Base-by-base conservation (phyloP, 1,140 invertebrate genomes). In the Drosophila sp. region DNA sequence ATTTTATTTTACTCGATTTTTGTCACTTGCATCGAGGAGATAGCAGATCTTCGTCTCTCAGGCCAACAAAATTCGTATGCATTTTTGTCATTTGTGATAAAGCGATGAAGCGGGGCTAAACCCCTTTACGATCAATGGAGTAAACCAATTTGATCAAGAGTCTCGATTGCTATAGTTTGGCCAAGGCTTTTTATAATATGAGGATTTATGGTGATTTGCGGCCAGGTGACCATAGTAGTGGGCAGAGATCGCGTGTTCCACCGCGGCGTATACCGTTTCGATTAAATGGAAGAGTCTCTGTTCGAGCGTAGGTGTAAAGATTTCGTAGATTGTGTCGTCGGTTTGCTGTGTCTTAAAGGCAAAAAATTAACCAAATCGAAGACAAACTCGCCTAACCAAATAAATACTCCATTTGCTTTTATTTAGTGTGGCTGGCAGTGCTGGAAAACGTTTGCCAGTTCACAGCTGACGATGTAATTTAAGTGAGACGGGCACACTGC, bases 21-120 rank as follows among this genome's bases (percentile, higher is more conserved):
- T 81, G 85, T 89, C 85, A 89, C 85, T 89, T 89, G 72, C 78
- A 79, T 61, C 74, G 61, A 76, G 41, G 70, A 57, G 40, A 54
- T 68, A 38, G 61, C 60, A 38, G 41, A 38, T 8, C 23, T 50
- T 50, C 44, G 23, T 47, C 44, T 50, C 23, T 50, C 44, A 27
- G 44, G 44, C 44, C 23, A 27, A 50, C 7, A 50, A 50, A 68
- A 66, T 65, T 38, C 25, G 40, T 62, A 62, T 33, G 61, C 76
- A 79, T 79, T 64, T 72, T 79, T 65, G 40, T 68, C 71, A 67
- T 35, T 65, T 56, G 40, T 27, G 4, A 23, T 25, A 25, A 38
- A 38, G 10, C 23, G 44, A 10, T 50, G 17, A 3, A 17, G 17
- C 17, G 17, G 17, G 17, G 17, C 7, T 50, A 23, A 8, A 8